phyloP scores from a whole-genome alignment of 2,797 vertebrate genomes.

The Acridotheres tristis region DNA sequence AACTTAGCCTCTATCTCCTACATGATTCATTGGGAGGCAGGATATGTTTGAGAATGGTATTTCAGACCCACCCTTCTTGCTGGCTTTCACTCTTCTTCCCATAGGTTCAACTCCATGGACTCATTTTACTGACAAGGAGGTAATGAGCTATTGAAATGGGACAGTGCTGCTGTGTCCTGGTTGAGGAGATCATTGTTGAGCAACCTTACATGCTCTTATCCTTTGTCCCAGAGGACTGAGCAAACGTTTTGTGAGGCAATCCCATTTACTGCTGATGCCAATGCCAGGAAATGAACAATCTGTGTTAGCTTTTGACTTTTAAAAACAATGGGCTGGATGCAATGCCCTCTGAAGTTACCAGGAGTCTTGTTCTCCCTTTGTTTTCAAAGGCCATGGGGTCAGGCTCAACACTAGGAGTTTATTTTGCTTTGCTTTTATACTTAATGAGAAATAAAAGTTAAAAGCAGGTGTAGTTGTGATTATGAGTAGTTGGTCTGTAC shows the following conservation, averaged over 20 bases:
- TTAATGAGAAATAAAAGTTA: constrained; percentile 31
- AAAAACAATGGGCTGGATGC: constrained; percentile 57
- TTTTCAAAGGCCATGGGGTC: constrained; percentile 28
- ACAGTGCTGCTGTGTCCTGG: constrained; percentile 1
- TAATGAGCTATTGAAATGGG: constrained; percentile 38
- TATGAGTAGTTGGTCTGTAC: not conserved
- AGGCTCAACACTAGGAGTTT: not conserved
- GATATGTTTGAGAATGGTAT: not conserved
- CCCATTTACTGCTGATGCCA: constrained; percentile 50
- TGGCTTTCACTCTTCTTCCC: constrained; percentile 21
- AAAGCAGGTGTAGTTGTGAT: constrained; percentile 27
- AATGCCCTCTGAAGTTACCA: constrained; percentile 55
- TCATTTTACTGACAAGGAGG: constrained; percentile 30
- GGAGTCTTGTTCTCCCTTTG: constrained; percentile 50
- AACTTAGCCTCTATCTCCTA: not conserved
- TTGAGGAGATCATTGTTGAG: constrained; percentile 53
- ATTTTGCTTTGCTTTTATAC: constrained; percentile 13
- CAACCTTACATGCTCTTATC: constrained; percentile 47
- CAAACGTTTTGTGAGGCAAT: constrained; percentile 59
- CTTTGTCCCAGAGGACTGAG: constrained; percentile 59
- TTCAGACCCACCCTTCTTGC: not conserved
- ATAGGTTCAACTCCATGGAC: not conserved
- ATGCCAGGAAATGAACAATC: constrained; percentile 65
- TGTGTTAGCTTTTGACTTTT: constrained; percentile 61
- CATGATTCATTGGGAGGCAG: not conserved